Evolutionary conservation across 2,888 invertebrate species (phyloP), one percentile per base, ranked within the genome.

Genomic region (Andrena bicolor): DNA sequence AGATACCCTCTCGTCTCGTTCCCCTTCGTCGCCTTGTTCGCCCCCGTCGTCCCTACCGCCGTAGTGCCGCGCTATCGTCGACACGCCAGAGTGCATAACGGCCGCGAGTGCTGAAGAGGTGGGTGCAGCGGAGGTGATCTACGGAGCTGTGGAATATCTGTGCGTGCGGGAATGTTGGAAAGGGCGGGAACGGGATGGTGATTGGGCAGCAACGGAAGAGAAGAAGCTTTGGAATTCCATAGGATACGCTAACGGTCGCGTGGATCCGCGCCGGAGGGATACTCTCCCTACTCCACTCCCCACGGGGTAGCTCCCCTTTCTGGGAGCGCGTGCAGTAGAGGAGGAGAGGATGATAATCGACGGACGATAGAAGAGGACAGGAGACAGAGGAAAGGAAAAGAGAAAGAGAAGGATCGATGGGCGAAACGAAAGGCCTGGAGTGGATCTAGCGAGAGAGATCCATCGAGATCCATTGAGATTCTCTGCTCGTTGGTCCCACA

Each of bases 401-500:
- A 16, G 28, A 41, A 35, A n/a, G 65, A 60, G 64, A 63, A 76
- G 61, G 72, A 82, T 79, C 69, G 73, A 76, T 48, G 65, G 64
- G 80, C 76, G 70, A 82, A 51, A 83, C 84, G 74, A 80, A 81
- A 80, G 83, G 64, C 58, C 58, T 77, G 56, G 56, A 56, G 20
- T 4, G 41, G 41, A 26, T 56, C 56, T 56, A 56, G 56, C 13
- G 53, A 20, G 53, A 56, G 41, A 13, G 41, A 41, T 41, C 41
- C 41, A 41, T 41, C 41, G 41, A 26, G 79, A 64, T 76, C 66
- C 81, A 88, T 89, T 90, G 86, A 88, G 84, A 90, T 90, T 90
- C 88, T 76, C 82, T 69, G 85, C 66, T 80, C 82, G 88, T 86
- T 64, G 23, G 69, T 76, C 64, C 41, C 71, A 72, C 63, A 72